Evolutionary conservation across 1,140 invertebrate species (phyloP), one percentile per base, ranked within the genome.

Genomic region (Drosophila mauritiana): DNA sequence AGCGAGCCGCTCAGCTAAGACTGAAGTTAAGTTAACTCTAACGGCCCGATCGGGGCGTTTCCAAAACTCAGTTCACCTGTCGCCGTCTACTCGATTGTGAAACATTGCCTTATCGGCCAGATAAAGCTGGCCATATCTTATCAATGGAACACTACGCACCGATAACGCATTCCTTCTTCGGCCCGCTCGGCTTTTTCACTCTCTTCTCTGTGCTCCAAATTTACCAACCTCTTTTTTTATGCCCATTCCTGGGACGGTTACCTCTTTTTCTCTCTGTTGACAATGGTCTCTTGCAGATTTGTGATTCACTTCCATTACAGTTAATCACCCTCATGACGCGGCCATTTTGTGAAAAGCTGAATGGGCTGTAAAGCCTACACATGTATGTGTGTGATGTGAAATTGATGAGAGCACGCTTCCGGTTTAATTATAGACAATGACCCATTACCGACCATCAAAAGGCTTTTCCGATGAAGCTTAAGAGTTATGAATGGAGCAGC

Each of bases 381-480:
- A 11, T 42, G 22, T 3, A 17, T 22, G 31, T 10, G 6, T 6
- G 25, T 27, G 25, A 27, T 27, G 3, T 2, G 6, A 8, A 65
- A 31, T 12, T 27, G 10, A 20, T 37, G 31, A 58, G 57, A 40
- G 13, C 48, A 53, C 49, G 51, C 51, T 55, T 64, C 63, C 48
- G n/a, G 48, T 55, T 82, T 88, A 86, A 83, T 86, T 79, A 86
- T 88, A 88, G 70, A 83, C 72, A 73, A 88, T 88, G 84, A 88
- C 68, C 84, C 72, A 88, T 88, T 62, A 67, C 46, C 45, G 34
- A 36, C n/a, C 65, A 64, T 68, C 57, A 67, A 77, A 46, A 17
- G 40, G 46, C 48, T 89, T 78, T 89, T 88, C 80, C 82, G 83
- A 15, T 72, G 37, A 17, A 56, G 55, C 55, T 80, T 49, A 54